Percentiles rank a stretch among this genome's conserved stretches.
Conservation (phyloP, 1,140 invertebrate species). For the Drosophila azteca region DNA sequence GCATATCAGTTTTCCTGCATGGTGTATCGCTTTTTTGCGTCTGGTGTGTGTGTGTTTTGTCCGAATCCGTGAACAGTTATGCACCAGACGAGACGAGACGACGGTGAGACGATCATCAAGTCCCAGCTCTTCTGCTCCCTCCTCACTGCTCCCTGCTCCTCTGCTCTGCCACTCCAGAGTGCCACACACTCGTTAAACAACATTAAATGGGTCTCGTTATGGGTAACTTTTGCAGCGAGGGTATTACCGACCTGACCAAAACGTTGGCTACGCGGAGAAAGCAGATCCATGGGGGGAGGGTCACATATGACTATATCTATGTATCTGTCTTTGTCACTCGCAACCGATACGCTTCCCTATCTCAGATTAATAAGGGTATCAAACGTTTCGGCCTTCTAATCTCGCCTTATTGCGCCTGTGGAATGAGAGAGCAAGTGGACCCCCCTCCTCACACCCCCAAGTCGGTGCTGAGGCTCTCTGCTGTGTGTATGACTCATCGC, state of each 20-base stretch:
- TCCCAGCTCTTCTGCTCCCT: constrained; percentile 12
- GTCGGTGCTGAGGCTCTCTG: neutral
- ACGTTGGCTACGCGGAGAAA: constrained; percentile 7
- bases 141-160: neutral
- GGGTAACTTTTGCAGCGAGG: too few relatives aligned
- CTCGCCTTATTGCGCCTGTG: constrained; percentile 19
- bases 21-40: constrained; percentile 69
- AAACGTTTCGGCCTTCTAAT: too few relatives aligned
- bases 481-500: constrained; percentile 37
- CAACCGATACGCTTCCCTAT: too few relatives aligned
- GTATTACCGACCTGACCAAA: too few relatives aligned
- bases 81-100: constrained; percentile 62
- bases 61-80: constrained; percentile 65
- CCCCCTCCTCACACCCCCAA: neutral
- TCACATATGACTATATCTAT: too few relatives aligned
- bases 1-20: constrained; percentile 59
- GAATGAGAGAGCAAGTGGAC: constrained; percentile 37
- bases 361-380: too few relatives aligned
- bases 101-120: constrained; percentile 57
- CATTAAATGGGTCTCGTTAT: constrained; percentile 78
- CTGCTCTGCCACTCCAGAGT: too few relatives aligned
- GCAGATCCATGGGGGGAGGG: too few relatives aligned
- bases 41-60: constrained; percentile 55
- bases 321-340: too few relatives aligned
- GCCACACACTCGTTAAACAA: constrained; percentile 72